phyloP scores from a whole-genome alignment of 2,888 invertebrate genomes.

The Muschampia plurimacula region DNA sequence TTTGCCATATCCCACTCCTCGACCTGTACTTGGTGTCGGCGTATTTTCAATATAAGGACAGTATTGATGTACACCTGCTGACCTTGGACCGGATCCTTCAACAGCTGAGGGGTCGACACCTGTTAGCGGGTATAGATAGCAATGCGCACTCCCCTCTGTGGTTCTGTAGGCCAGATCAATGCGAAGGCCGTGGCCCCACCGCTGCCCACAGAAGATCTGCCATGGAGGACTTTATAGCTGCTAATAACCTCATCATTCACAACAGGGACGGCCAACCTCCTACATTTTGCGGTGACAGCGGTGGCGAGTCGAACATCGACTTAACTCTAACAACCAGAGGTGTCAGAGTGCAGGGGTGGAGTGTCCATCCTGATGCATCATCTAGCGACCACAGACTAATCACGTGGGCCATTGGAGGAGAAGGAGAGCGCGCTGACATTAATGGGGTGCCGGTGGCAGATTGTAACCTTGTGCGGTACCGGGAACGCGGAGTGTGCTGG shows the following conservation, averaged over 20 bases:
- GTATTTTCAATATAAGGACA: too few relatives aligned
- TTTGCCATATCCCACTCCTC: too few relatives aligned
- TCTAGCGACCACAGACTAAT: not conserved
- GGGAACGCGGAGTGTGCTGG: not conserved
- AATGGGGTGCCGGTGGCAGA: not conserved
- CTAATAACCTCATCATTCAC: not conserved
- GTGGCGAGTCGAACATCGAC: not conserved
- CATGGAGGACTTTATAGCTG: not conserved
- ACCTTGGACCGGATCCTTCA: too few relatives aligned
- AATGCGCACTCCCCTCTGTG: not conserved
- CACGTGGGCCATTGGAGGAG: not conserved
- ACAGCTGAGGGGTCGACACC: too few relatives aligned
- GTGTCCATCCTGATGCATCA: not conserved
- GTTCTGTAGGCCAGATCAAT: not conserved
- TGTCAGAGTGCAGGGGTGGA: not conserved
- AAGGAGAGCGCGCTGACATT: not conserved
- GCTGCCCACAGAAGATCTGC: not conserved
- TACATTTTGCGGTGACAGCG: not conserved
- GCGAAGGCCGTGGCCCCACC: not conserved
- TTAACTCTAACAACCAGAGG: not conserved
- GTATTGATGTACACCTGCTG: too few relatives aligned
- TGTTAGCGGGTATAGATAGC: not conserved
- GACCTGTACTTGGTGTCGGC: too few relatives aligned
- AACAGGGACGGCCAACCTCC: not conserved
- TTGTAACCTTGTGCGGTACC: not conserved